Conservation (phyloP, 2,113 vertebrate genomes). For the Trachemys scripta region DNA sequence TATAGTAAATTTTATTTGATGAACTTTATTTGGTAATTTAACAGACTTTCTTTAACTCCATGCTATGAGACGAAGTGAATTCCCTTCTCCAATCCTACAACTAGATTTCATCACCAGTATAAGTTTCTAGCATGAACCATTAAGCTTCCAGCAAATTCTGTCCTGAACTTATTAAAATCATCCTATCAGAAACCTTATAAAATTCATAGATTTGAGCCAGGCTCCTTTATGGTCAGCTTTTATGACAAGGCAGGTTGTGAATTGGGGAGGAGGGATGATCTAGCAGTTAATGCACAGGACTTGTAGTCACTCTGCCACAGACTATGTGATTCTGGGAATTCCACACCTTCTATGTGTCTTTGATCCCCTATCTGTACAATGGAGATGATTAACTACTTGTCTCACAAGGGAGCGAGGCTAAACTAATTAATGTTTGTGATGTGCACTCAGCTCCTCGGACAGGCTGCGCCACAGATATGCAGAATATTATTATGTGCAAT, state of each 20-base stretch:
- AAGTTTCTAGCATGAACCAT: neutral
- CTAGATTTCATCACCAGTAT: neutral
- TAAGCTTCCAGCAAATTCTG: neutral
- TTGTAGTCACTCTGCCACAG: neutral
- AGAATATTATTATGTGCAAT: neutral
- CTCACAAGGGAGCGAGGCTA: neutral
- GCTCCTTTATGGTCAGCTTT: neutral
- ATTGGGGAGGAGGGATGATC: neutral
- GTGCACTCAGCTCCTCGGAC: neutral
- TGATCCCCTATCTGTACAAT: neutral
- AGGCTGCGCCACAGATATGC: neutral
- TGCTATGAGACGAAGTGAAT: fast-evolving
- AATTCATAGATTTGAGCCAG: neutral
- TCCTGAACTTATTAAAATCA: neutral
- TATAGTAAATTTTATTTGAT: neutral
- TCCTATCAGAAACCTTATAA: neutral
- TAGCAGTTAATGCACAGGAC: neutral
- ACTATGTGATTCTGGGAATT: neutral
- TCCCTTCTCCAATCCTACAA: neutral
- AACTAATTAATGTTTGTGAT: neutral
- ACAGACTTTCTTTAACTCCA: neutral
- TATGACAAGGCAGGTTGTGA: neutral
- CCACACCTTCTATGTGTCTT: neutral
- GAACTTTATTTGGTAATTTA: neutral
- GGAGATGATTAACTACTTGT: fast-evolving